phyloP scores from a whole-genome alignment of 1,140 invertebrate genomes.

The Cherax quadricarinatus region DNA sequence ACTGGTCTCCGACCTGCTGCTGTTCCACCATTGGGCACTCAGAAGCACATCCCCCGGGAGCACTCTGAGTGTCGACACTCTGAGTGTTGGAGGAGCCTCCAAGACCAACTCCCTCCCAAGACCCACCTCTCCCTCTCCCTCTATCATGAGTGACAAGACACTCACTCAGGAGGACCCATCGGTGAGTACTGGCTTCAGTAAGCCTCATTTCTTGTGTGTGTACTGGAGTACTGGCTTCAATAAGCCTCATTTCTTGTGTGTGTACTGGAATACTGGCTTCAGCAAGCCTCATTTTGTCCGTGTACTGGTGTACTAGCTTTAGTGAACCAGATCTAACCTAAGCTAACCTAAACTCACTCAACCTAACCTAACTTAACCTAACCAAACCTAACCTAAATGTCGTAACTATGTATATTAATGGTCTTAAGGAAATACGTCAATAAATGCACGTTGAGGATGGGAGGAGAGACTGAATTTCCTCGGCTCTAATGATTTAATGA shows the following conservation, averaged over 20 bases:
- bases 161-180: slow-evolving; percentile 77
- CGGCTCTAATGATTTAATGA: not conserved
- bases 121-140: slow-evolving; percentile 89
- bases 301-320: not conserved
- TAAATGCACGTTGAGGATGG: too few species aligned
- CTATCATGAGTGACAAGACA: slow-evolving; percentile 87
- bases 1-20: not conserved
- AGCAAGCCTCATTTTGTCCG: not conserved
- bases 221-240: too few species aligned
- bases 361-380: too few species aligned
- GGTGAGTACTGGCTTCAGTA: slow-evolving; percentile 42
- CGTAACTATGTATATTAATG: too few species aligned
- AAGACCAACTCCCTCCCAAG: slow-evolving; percentile 82
- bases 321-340: too few species aligned
- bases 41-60: slow-evolving; percentile 75
- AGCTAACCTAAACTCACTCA: too few species aligned
- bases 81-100: slow-evolving; percentile 73
- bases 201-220: not conserved
- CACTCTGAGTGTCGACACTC: slow-evolving; percentile 77
- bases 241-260: not conserved
- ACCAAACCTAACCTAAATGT: too few species aligned
- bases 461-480: too few species aligned
- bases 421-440: too few species aligned
- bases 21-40: not conserved
- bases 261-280: slow-evolving; percentile 21